These are phyloP conservation scores for Bemisia tabaci DNA, from an alignment of 1,140 invertebrate species.

Conservation along the genomic window DNA sequence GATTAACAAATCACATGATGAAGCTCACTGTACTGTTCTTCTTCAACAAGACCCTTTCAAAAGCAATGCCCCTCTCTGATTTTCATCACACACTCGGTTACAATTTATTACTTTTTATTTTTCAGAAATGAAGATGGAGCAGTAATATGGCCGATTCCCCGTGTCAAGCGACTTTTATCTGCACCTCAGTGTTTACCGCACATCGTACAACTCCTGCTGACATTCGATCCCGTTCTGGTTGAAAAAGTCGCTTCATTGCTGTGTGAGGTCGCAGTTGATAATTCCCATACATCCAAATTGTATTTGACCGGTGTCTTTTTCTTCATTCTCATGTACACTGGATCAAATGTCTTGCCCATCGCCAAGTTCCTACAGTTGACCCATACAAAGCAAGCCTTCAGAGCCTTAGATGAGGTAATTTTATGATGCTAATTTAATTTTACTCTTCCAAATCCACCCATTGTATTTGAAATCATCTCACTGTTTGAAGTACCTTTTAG, in stretches of 20 bases:
- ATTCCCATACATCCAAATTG: slow-evolving; percentile 84
- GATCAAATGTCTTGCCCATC: slow-evolving; percentile 92
- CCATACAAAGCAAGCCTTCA: slow-evolving; percentile 88
- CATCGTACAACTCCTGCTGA: slow-evolving; percentile 88
- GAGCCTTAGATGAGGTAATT: slow-evolving; percentile 66
- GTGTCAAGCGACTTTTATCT: slow-evolving; percentile 76
- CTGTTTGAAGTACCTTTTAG: too few species aligned
- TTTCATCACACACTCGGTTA: too few species aligned
- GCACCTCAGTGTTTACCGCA: slow-evolving; percentile 84
- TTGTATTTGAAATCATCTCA: too few species aligned
- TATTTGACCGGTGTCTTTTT: slow-evolving; percentile 95
- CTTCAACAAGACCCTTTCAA: too few species aligned
- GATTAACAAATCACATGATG: too few species aligned
- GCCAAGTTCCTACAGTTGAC: slow-evolving; percentile 87
- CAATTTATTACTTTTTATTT: slow-evolving; percentile 27
- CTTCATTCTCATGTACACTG: slow-evolving; percentile 99
- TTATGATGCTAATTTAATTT: too few species aligned
- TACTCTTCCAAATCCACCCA: too few species aligned
- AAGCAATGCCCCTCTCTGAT: too few species aligned
- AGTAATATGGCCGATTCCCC: slow-evolving; percentile 85
- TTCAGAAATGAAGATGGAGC: slow-evolving; percentile 71
- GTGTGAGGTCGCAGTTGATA: slow-evolving; percentile 86
- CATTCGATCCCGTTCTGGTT: slow-evolving; percentile 93
- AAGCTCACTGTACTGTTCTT: too few species aligned
- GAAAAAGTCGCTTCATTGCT: slow-evolving; percentile 73